phyloP scores from a whole-genome alignment of 2,888 invertebrate genomes.

The Spatulosminthurus flaviceps region DNA sequence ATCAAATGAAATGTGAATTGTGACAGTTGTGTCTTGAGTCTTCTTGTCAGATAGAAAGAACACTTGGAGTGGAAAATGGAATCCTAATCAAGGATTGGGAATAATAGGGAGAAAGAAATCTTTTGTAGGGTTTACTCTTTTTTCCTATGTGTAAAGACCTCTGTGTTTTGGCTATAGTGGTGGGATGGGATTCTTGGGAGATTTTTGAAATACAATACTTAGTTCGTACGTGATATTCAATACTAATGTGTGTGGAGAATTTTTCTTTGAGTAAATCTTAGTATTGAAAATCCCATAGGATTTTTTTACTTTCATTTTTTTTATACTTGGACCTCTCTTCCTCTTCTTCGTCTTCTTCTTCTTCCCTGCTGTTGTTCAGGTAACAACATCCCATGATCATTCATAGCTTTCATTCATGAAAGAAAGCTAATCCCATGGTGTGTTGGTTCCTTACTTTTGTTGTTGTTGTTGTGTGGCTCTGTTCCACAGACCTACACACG shows the following conservation, averaged over 20 bases:
- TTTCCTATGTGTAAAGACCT: background rate
- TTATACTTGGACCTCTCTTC: background rate
- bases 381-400: slow-evolving; percentile 2
- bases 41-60: background rate
- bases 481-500: too few relatives aligned
- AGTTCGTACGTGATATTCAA: slow-evolving; percentile 11
- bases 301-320: too few relatives aligned
- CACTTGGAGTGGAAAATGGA: slow-evolving; percentile 37
- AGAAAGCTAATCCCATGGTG: background rate
- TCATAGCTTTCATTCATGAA: slow-evolving; percentile 11
- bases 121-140: background rate
- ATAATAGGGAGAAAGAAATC: slow-evolving; percentile 28
- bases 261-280: background rate
- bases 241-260: slow-evolving; percentile 12
- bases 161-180: background rate
- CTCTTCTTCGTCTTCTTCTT: background rate
- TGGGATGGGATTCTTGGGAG: background rate
- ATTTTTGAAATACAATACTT: background rate
- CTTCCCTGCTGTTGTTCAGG: background rate
- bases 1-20: background rate
- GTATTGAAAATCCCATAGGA: background rate
- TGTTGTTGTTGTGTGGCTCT: slow-evolving; percentile 1
- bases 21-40: slow-evolving; percentile 21
- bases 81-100: slow-evolving; percentile 31
- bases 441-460: slow-evolving; percentile 12